Conservation (phyloP, 2,888 invertebrate species). For the Rosalia funebris region DNA sequence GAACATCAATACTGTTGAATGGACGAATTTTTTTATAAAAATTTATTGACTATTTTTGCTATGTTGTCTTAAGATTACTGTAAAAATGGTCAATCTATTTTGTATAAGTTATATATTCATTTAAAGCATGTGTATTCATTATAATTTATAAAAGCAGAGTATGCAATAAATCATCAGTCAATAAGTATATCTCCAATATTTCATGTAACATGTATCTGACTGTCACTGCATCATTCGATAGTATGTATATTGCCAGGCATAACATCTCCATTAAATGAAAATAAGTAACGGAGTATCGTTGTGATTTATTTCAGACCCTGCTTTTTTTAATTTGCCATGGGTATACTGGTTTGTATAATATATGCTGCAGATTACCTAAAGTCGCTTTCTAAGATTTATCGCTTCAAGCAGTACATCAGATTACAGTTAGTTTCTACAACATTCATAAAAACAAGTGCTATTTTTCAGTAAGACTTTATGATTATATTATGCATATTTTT, state of each 20-base stretch:
- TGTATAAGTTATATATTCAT: not conserved
- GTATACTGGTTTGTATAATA: too few relatives aligned
- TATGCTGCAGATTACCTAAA: slow-evolving; percentile 7
- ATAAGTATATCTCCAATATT: too few relatives aligned
- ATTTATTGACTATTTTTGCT: slow-evolving; percentile 12
- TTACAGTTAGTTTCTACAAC: not conserved
- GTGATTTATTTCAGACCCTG: too few relatives aligned
- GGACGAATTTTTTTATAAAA: slow-evolving; percentile 10
- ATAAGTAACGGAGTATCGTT: too few relatives aligned
- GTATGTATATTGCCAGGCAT: too few relatives aligned
- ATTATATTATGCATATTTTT: not conserved
- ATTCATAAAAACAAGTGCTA: slow-evolving; percentile 1
- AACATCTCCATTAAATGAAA: too few relatives aligned
- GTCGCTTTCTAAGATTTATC: not conserved
- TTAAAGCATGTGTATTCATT: not conserved
- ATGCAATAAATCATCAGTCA: too few relatives aligned
- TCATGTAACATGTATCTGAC: too few relatives aligned
- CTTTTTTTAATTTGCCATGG: too few relatives aligned
- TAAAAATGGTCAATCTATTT: slow-evolving; percentile 15
- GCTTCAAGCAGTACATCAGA: not conserved
- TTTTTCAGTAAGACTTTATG: not conserved
- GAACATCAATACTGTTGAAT: slow-evolving; percentile 40
- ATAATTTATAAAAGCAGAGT: too few relatives aligned
- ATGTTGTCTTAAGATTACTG: not conserved
- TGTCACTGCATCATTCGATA: too few relatives aligned